These are phyloP conservation scores for Boloria euphrosyne DNA, from an alignment of 2,888 invertebrate species.

Conservation along the genomic window DNA sequence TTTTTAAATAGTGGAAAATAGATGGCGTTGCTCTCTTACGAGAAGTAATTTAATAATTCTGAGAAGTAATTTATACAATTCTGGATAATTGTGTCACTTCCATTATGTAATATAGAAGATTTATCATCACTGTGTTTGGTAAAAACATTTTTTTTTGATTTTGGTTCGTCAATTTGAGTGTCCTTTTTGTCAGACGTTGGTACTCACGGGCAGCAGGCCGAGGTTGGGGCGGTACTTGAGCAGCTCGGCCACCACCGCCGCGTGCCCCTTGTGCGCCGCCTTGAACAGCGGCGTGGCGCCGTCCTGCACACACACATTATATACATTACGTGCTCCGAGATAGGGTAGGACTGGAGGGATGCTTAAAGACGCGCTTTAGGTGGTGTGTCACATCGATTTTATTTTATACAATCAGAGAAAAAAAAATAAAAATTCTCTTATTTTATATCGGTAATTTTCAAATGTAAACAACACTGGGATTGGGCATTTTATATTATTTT, in stretches of 20 bases:
- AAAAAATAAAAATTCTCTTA: no score
- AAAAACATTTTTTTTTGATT: not conserved
- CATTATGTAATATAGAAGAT: not conserved
- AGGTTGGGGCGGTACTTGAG: slow-evolving; percentile 91
- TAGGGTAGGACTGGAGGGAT: no score
- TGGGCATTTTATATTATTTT: no score
- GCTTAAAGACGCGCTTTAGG: no score
- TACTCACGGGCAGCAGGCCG: slow-evolving; percentile 90
- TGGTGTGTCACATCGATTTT: no score
- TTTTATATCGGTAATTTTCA: no score
- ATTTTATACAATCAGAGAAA: no score
- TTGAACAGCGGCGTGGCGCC: slow-evolving; percentile 97
- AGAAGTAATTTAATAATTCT: no score
- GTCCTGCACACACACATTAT: slow-evolving; percentile 81
- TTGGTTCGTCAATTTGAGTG: slow-evolving; percentile 4
- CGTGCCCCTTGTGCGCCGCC: slow-evolving; percentile 96
- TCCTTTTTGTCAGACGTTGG: not conserved
- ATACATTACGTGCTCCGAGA: no score
- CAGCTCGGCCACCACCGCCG: slow-evolving; percentile 91
- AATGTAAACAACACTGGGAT: no score
- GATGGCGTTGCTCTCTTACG: not conserved
- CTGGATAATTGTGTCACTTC: slow-evolving; percentile 5
- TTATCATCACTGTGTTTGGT: not conserved
- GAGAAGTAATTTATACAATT: no score
- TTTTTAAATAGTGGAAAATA: not conserved